These are phyloP conservation scores for Brachirus orientalis DNA, from an alignment of 2,113 vertebrate genomes.

Conservation along the genomic window DNA sequence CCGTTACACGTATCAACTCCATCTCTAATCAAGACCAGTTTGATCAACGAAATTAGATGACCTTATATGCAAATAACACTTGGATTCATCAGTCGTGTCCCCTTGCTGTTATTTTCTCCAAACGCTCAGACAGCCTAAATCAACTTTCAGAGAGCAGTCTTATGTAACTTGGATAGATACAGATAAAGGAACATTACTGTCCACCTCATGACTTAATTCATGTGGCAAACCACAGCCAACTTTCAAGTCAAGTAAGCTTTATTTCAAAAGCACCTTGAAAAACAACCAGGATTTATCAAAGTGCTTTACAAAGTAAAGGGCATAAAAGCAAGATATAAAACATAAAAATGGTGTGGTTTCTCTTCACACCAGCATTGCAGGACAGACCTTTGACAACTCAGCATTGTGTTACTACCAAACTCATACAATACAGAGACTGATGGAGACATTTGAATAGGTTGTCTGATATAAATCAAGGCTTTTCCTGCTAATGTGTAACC, in stretches of 20 bases:
- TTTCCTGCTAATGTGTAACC: slow-evolving; percentile 25
- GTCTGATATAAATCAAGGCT: slow-evolving; percentile 35
- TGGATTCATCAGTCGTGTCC: slow-evolving; percentile 66
- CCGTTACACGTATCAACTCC: slow-evolving; percentile 21
- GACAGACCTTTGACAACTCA: not conserved
- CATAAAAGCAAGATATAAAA: no score
- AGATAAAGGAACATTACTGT: slow-evolving; percentile 36
- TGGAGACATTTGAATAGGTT: not conserved
- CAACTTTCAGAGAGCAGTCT: slow-evolving; percentile 35
- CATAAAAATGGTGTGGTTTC: no score
- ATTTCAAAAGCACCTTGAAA: no score
- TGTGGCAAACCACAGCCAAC: slow-evolving; percentile 1
- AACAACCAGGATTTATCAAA: no score
- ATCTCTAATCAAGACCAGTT: slow-evolving; percentile 52
- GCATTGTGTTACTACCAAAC: no score
- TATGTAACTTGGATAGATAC: slow-evolving; percentile 54
- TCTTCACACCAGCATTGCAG: no score
- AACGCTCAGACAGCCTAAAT: slow-evolving; percentile 39
- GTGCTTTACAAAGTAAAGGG: no score
- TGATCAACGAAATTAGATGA: slow-evolving; percentile 64
- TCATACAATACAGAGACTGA: no score
- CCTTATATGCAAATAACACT: slow-evolving; percentile 68
- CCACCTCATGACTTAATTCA: slow-evolving; percentile 52
- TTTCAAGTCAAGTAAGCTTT: no score
- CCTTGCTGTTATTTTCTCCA: slow-evolving; percentile 32